These are phyloP conservation scores for Sinohyriopsis cumingii DNA, from an alignment of 2,888 invertebrate genomes.

Conservation along the genomic window DNA sequence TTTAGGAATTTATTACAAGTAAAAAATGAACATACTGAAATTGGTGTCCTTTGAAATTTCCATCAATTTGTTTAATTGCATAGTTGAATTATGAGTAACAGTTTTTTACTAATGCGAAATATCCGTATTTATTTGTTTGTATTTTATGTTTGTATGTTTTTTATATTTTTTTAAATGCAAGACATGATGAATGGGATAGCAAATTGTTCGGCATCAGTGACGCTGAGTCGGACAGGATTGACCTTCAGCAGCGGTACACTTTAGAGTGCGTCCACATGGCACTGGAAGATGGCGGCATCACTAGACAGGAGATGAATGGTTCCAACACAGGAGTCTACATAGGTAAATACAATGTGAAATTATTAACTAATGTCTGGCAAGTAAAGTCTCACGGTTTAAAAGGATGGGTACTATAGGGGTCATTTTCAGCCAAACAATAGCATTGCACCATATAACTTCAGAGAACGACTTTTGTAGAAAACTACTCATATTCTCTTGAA, in stretches of 20 bases:
- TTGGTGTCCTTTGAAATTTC: no score
- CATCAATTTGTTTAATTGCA: neutral
- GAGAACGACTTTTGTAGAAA: no score
- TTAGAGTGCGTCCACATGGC: slow-evolving; percentile 28
- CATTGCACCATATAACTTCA: no score
- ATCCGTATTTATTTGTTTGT: neutral
- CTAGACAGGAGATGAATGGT: slow-evolving; percentile 18
- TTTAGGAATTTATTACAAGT: no score
- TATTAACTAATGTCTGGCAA: neutral
- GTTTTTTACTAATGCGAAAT: neutral
- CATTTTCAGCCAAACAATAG: neutral
- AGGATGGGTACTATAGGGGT: neutral
- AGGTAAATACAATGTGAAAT: slow-evolving; percentile 17
- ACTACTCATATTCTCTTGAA: no score
- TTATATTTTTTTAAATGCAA: neutral
- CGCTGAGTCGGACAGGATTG: slow-evolving; percentile 19
- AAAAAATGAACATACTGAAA: no score
- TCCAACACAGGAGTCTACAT: slow-evolving; percentile 40
- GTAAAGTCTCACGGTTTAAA: neutral
- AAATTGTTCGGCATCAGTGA: slow-evolving; percentile 26
- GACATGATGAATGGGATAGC: slow-evolving; percentile 28
- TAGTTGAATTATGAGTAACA: neutral
- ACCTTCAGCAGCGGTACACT: slow-evolving; percentile 27
- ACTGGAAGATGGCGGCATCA: slow-evolving; percentile 28
- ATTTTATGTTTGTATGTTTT: neutral